Evolutionary conservation across 2,113 vertebrate species (phyloP).

Genomic region (Ammodytes marinus): DNA sequence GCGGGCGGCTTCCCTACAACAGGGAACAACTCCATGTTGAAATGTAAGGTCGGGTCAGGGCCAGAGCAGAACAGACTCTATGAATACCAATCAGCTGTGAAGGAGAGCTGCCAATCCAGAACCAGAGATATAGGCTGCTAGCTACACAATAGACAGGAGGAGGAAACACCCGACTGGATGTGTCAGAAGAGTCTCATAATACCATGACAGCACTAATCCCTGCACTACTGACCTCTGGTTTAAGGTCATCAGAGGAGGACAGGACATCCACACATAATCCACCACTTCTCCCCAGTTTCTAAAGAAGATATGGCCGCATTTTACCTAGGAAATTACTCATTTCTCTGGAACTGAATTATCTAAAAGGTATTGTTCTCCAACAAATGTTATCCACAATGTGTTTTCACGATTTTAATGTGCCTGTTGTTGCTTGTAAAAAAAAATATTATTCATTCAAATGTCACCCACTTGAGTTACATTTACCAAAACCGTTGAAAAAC

Average conservation of each 20-base stretch:
- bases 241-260: background rate
- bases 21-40: constrained; percentile 39
- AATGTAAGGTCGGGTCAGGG: constrained; percentile 57
- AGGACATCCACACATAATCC: background rate
- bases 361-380: background rate
- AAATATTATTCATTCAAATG: background rate
- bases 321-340: background rate
- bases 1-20: constrained; percentile 31
- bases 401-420: constrained; percentile 4
- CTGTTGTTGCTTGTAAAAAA: background rate
- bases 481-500: constrained; percentile 1
- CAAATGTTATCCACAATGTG: background rate
- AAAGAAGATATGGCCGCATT: background rate
- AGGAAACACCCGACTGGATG: background rate
- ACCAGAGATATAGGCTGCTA: constrained; percentile 27
- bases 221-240: constrained; percentile 14
- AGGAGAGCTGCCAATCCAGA: constrained; percentile 49
- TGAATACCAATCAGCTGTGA: constrained; percentile 67
- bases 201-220: constrained; percentile 6
- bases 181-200: constrained; percentile 34
- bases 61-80: constrained; percentile 33
- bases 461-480: constrained; percentile 7
- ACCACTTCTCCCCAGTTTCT: background rate
- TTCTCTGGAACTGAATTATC: background rate
- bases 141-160: constrained; percentile 16